A percentile compares a stretch with the other conserved stretches of the same genome.
Conservation (phyloP, 37 sponge, comb jelly and placozoan genomes). For the Theonella swinhoei region DNA sequence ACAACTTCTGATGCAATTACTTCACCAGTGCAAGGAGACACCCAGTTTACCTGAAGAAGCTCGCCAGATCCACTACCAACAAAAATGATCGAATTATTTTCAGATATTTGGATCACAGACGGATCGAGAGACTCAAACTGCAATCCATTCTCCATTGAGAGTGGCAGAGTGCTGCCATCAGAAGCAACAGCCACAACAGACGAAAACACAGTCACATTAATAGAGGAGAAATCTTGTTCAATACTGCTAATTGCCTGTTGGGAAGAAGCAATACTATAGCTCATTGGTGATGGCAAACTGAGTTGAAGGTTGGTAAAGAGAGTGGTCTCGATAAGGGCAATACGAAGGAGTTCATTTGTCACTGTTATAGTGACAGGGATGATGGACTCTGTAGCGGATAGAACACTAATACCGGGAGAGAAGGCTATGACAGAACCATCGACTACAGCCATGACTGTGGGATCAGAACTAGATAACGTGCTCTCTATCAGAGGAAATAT, state of each 20-base stretch:
- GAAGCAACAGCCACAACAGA: slow-evolving; percentile 40
- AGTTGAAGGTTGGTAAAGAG: slow-evolving; percentile 43
- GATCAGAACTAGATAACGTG: slow-evolving; percentile 30
- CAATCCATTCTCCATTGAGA: slow-evolving; percentile 11
- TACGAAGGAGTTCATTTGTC: not conserved
- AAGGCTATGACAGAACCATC: slow-evolving; percentile 6
- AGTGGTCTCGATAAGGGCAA: slow-evolving; percentile 42
- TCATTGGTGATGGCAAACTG: slow-evolving; percentile 11
- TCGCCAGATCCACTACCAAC: slow-evolving; percentile 40
- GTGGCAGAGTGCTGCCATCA: slow-evolving; percentile 39
- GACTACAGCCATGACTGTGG: slow-evolving; percentile 1
- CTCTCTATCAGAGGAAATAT: slow-evolving; percentile 32
- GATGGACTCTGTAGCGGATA: slow-evolving; percentile 28
- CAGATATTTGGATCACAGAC: slow-evolving; percentile 15
- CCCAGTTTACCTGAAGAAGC: slow-evolving; percentile 26
- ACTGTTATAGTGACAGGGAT: slow-evolving; percentile 33
- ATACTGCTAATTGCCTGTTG: slow-evolving; percentile 23
- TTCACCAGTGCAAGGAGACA: slow-evolving; percentile 23
- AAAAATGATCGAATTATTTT: not conserved
- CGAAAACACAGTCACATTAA: slow-evolving; percentile 6
- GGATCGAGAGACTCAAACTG: slow-evolving; percentile 30
- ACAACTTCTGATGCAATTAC: slow-evolving; percentile 4
- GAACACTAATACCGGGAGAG: slow-evolving; percentile 42
- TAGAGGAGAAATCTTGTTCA: slow-evolving; percentile 21
- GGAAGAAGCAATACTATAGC: slow-evolving; percentile 1